phyloP scores from a whole-genome alignment of 2,797 vertebrate species.

The Denticeps clupeoides region DNA sequence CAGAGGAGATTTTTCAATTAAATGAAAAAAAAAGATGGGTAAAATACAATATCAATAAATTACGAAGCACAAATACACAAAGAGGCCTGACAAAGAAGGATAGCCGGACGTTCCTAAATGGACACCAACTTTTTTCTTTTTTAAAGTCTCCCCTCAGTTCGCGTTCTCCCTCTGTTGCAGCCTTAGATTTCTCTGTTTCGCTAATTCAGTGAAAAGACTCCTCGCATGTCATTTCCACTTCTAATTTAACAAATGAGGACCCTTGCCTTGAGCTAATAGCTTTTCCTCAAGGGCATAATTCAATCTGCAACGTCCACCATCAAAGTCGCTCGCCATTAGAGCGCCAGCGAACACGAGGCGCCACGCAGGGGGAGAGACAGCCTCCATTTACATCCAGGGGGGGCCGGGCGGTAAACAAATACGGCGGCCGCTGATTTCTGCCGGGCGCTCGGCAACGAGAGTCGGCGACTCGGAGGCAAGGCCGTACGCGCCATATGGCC shows the following conservation, averaged over 20 bases:
- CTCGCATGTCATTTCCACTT: constrained; percentile 71
- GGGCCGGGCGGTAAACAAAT: constrained; percentile 46
- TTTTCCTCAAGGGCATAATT: constrained; percentile 73
- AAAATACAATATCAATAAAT: constrained; percentile 44
- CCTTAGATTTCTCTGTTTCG: constrained; percentile 48
- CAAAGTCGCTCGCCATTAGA: constrained; percentile 60
- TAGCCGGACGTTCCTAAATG: constrained; percentile 36
- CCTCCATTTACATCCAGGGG: constrained; percentile 50
- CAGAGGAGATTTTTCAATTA: constrained; percentile 18
- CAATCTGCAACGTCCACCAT: constrained; percentile 68
- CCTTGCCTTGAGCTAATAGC: constrained; percentile 68
- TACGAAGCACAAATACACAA: constrained; percentile 41
- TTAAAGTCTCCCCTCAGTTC: constrained; percentile 11
- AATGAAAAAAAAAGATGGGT: neutral
- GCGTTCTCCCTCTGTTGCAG: constrained; percentile 31
- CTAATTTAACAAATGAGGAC: constrained; percentile 70
- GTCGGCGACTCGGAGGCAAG: constrained; percentile 6
- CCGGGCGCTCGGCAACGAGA: constrained; percentile 20
- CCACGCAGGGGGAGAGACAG: constrained; percentile 34
- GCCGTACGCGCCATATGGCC: constrained; percentile 27
- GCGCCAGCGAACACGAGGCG: constrained; percentile 48
- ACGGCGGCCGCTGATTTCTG: constrained; percentile 27
- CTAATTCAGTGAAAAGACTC: constrained; percentile 61
- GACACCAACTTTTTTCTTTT: constrained; percentile 26
- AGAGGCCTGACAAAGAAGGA: constrained; percentile 21